Evolutionary conservation across 2,888 invertebrate genomes (phyloP).

Genomic region (Thyatira batis): DNA sequence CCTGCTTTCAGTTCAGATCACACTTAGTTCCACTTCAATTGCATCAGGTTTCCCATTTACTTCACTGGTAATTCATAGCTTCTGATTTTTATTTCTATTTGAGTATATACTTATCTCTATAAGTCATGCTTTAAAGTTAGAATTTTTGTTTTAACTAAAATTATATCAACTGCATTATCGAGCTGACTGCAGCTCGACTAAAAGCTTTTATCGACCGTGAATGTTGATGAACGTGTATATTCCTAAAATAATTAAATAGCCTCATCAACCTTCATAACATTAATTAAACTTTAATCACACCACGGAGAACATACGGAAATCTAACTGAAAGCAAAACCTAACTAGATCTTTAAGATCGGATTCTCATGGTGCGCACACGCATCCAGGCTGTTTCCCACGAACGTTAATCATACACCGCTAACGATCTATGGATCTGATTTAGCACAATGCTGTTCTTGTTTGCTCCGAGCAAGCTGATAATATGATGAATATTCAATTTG

Average conservation of each 20-base stretch:
- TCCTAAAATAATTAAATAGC: too few relatives aligned
- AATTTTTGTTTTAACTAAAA: too few relatives aligned
- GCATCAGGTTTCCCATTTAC: conserved; percentile 3
- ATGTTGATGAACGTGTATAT: too few relatives aligned
- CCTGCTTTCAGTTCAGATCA: not conserved
- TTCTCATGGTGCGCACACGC: conserved; percentile 34
- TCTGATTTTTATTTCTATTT: not conserved
- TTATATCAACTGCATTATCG: too few relatives aligned
- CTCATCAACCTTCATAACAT: too few relatives aligned
- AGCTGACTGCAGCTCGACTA: too few relatives aligned
- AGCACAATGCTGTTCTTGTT: conserved; percentile 35
- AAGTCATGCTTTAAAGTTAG: too few relatives aligned
- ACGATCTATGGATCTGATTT: conserved; percentile 46
- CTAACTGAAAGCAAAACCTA: not conserved
- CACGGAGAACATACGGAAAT: not conserved
- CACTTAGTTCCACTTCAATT: conserved; percentile 2
- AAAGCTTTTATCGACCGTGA: too few relatives aligned
- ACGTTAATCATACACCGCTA: conserved; percentile 42
- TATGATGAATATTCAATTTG: conserved; percentile 24
- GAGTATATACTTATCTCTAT: not conserved
- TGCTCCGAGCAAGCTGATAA: conserved; percentile 25
- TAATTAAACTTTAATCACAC: too few relatives aligned
- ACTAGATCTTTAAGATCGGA: conserved; percentile 14
- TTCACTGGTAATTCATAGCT: not conserved
- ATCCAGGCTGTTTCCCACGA: conserved; percentile 41